Base-by-base conservation (phyloP, 1,140 invertebrate genomes). In the Pantala flavescens region DNA sequence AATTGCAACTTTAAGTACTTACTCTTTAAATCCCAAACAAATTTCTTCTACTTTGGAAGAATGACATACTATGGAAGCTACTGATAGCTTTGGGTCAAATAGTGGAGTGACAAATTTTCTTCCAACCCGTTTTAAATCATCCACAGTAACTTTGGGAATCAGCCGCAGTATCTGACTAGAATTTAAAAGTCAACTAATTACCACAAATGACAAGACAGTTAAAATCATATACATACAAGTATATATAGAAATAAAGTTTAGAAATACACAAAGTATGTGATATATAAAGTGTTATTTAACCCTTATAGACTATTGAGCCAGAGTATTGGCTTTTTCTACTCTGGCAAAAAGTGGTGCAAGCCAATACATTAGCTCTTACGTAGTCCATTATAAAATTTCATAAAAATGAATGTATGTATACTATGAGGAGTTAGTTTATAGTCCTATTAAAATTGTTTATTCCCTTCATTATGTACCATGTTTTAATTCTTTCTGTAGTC, bases 31-130 rank as follows among this genome's bases (percentile, higher is more conserved):
- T 55, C 85, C 87, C 14, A 84, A 81, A 23, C 84, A 82, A 73
- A 92, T 84, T 80, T 92, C 89, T 21, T 86, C 80, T 55, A 89
- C 86, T 83, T 93, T 93, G 71, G 87, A 85, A n/a, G 91, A 89
- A 81, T 92, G 88, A 80, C 91, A 94, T 36, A 92, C 90, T 73
- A 94, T 81, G 55, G 88, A 86, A 63, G 89, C 87, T 78, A 87
- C 88, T 63, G 86, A 84, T 55, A 82, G 78, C 19, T 83, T 81
- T 10, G 87, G 81, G 79, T 90, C 83, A 79, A 91, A 90, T 43
- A 95, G 80, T 24, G 87, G 82, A 5, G 85, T 83, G 23, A 95
- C 82, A 83, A 94, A 94, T 78, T 87, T 87, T 24, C 83, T 79
- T 9, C 90, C 91, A 70, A 93, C 88, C 73, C 84, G 82, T 73